phyloP scores from a whole-genome alignment of 2,113 vertebrate genomes.

The Bubo blakistoni region DNA sequence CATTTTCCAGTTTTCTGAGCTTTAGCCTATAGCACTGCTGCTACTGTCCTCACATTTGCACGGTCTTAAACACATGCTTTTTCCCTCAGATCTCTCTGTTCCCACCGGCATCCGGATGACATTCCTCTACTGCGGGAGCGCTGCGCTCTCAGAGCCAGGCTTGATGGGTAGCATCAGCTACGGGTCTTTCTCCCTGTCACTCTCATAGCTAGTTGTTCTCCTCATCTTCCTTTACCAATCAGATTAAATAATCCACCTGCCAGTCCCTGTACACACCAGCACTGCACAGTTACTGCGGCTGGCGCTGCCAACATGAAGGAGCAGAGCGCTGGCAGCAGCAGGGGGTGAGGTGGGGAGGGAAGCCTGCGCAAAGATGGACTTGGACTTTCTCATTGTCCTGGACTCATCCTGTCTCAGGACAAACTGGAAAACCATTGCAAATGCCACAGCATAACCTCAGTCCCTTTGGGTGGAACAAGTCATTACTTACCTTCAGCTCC shows the following conservation, averaged over 20 bases:
- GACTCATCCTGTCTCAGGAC: not conserved
- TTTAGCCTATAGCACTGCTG: not conserved
- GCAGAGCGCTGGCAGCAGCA: not conserved
- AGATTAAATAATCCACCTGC: not conserved
- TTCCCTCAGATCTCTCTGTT: not conserved
- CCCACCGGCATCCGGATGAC: not conserved
- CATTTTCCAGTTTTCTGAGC: not conserved
- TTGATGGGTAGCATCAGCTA: not conserved
- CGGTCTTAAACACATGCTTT: not conserved
- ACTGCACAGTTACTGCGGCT: not conserved
- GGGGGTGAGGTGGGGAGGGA: not conserved
- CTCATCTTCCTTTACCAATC: not conserved
- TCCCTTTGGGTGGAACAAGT: not conserved
- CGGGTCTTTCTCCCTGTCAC: not conserved
- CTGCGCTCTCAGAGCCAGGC: not conserved
- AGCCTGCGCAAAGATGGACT: not conserved
- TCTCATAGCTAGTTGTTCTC: not conserved
- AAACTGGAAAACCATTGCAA: not conserved
- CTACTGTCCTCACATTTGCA: not conserved
- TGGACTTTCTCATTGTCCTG: not conserved
- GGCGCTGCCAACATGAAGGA: not conserved
- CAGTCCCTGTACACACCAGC: not conserved
- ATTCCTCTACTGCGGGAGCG: not conserved
- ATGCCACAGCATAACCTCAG: not conserved
- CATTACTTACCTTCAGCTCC: constrained; percentile 27